Evolutionary conservation across 2,113 vertebrate species (phyloP), one percentile per base, ranked within the genome.

Genomic region (Nestor notabilis): DNA sequence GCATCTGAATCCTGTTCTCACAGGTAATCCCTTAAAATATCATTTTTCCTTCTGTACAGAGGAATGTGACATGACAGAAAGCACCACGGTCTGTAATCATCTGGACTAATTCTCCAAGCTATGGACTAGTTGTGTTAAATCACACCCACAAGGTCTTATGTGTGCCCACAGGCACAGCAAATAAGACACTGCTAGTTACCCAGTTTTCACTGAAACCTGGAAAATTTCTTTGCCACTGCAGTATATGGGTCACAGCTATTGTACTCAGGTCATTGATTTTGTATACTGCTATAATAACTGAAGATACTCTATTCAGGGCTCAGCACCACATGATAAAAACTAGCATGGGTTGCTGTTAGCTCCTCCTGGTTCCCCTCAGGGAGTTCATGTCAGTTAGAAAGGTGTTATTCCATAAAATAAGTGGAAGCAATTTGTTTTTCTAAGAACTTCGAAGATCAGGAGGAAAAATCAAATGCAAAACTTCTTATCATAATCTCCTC

Each of bases 141-240:
- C 64, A 75, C 66, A 90, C 50, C 68, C 18, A 4, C 5, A 37
- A 80, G 50, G 25, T 74, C 79, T 71, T 82, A 21, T 63, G 28
- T 83, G 39, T 70, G 58, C 50, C 60, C 66, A 77, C 29, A 93
- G 50, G 49, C 23, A 72, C 39, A 83, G 64, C 70, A 93, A 81
- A 76, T 55, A 89, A 70, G 68, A 65, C 33, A 31, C 63, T 90
- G 27, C 35, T 86, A 63, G 31, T 66, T 91, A 75, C 43, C 88
- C 64, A 28, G n/a, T 81, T 89, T 71, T 86, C 49, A 35, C 58
- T 66, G 23, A 50, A 90, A 81, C 72, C 79, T 94, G 87, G 63
- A 95, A 96, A 95, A 94, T 93, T 52, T 80, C 82, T 83, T 88
- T 85, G 68, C 79, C 85, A 86, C 43, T 78, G 75, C 53, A 93